Percentiles rank a stretch among this genome's conserved stretches.
Evolutionary conservation across 2,888 invertebrate species (phyloP).

Genomic region (Brachypalpus laphriformis): DNA sequence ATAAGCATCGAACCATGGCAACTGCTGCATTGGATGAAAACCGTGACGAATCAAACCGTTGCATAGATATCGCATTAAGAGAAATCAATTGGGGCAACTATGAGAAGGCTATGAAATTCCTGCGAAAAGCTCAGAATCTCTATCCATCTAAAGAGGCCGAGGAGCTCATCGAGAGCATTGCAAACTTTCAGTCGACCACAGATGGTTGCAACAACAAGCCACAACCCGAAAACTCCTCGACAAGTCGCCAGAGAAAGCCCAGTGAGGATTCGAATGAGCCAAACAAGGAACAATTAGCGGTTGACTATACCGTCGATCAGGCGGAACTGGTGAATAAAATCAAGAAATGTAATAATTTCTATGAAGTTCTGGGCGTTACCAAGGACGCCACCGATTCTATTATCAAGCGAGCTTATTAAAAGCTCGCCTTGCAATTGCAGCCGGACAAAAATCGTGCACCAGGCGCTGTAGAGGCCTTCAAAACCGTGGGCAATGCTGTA

Average conservation of each 20-base stretch:
- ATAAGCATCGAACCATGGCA: conserved; percentile 64
- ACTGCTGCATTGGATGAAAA: conserved; percentile 86
- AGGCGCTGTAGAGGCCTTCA: conserved; percentile 91
- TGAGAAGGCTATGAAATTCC: conserved; percentile 86
- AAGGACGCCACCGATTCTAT: conserved; percentile 87
- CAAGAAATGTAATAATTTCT: conserved; percentile 88
- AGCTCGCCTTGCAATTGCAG: conserved; percentile 90
- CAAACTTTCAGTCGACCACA: conserved; percentile 72
- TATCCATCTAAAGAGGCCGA: conserved; percentile 86
- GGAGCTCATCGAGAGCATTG: conserved; percentile 82
- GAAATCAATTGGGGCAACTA: conserved; percentile 85
- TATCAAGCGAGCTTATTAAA: conserved; percentile 89
- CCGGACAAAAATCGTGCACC: conserved; percentile 93
- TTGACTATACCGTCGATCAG: conserved; percentile 90
- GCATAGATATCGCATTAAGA: conserved; percentile 86
- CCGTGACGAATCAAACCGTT: conserved; percentile 88
- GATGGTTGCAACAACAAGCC: neutral
- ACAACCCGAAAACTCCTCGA: conserved; percentile 67
- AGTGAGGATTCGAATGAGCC: conserved; percentile 76
- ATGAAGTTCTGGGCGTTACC: conserved; percentile 88
- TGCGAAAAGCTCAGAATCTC: conserved; percentile 86
- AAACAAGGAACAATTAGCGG: conserved; percentile 75
- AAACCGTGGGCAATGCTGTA: conserved; percentile 92
- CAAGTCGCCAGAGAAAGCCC: conserved; percentile 80
- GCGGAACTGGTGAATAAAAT: conserved; percentile 86